Conservation (phyloP, 2,888 invertebrate species). For the Ormyrus rosae region DNA sequence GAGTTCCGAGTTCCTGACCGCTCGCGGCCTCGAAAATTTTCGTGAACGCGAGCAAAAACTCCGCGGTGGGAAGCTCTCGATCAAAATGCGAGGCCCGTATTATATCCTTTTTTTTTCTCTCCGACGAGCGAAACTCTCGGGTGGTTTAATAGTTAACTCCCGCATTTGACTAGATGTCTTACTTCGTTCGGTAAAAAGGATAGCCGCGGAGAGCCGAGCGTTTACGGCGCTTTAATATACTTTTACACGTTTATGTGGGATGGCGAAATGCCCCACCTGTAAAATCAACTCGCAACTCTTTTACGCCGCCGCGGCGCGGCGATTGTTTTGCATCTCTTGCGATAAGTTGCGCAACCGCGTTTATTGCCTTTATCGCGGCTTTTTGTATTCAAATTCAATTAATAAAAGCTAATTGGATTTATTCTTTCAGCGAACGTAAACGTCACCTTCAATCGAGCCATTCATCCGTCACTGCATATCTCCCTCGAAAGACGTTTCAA, state of each 20-base stretch:
- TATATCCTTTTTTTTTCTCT: background rate
- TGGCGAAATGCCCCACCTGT: slow-evolving; percentile 19
- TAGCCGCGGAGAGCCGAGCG: background rate
- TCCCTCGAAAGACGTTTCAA: no score
- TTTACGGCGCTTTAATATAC: slow-evolving; percentile 29
- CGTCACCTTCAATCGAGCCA: no score
- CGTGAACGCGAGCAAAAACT: slow-evolving; percentile 22
- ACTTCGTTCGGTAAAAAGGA: background rate
- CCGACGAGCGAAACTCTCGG: no score
- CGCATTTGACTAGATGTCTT: slow-evolving; percentile 37
- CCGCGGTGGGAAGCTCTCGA: background rate
- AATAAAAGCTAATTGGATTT: no score
- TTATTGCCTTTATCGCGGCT: no score
- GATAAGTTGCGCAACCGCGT: no score
- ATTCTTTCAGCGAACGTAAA: no score
- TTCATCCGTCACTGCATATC: no score
- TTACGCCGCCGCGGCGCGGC: background rate
- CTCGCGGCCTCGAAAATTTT: slow-evolving; percentile 19
- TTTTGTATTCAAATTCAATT: no score
- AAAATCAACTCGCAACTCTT: slow-evolving; percentile 38
- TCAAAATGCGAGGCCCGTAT: slow-evolving; percentile 17
- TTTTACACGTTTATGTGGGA: slow-evolving; percentile 12
- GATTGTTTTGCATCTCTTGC: slow-evolving; percentile 15
- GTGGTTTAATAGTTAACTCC: slow-evolving; percentile 5
- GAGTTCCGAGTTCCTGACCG: background rate